A percentile compares a stretch with the other conserved stretches of the same genome.
Evolutionary conservation across 37 sponge, comb jelly and placozoan species (phyloP).

Genomic region (Oopsacas minuta): DNA sequence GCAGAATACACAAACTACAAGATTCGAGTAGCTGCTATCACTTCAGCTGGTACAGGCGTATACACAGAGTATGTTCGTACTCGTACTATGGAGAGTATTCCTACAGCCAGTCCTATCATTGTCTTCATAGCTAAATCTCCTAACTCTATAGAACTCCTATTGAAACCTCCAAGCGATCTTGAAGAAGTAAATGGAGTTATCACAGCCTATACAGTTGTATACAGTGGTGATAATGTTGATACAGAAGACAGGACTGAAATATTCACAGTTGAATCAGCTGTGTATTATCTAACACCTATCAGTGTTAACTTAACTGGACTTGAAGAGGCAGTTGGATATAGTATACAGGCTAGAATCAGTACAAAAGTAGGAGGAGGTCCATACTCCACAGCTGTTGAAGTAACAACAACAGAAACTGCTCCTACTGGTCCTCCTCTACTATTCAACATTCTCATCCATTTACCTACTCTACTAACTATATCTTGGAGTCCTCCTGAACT

Average conservation of each 20-base stretch:
- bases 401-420: constrained; percentile 10
- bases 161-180: background rate
- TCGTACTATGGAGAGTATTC: background rate
- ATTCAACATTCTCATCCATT: background rate
- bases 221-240: background rate
- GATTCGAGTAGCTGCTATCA: background rate
- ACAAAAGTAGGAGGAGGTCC: constrained; percentile 7
- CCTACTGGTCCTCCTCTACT: background rate
- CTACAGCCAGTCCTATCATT: background rate
- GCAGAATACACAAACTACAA: background rate
- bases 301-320: background rate
- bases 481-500: background rate
- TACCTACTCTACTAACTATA: background rate
- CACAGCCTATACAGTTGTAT: background rate
- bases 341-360: background rate
- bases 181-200: background rate
- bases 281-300: background rate
- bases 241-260: background rate
- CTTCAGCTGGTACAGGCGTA: background rate
- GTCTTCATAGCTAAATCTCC: background rate
- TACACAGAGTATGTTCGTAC: background rate
- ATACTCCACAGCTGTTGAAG: background rate
- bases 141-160: background rate
- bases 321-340: background rate
- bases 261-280: background rate